Conservation (phyloP, 2,113 vertebrate genomes). For the Sterrhoptilus dennistouni region DNA sequence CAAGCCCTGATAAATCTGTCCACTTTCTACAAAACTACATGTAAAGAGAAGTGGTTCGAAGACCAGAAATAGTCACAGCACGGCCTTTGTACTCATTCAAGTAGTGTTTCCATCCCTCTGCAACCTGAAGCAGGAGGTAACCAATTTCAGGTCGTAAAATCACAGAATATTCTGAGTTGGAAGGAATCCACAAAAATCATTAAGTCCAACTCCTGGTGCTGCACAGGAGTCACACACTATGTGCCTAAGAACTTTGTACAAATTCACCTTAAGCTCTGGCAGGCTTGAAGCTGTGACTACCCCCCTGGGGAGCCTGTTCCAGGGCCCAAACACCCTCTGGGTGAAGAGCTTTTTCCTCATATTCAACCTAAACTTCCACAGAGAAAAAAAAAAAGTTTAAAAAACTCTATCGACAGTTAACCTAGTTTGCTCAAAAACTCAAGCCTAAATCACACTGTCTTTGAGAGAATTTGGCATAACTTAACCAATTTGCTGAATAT, state of each 20-base stretch:
- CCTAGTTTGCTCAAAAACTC: background rate
- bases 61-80: background rate
- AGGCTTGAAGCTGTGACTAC: background rate
- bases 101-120: background rate
- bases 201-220: background rate
- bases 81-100: accelerated
- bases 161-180: background rate
- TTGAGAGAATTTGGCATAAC: background rate
- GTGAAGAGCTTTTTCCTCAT: background rate
- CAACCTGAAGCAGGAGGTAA: background rate
- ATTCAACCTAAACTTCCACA: background rate
- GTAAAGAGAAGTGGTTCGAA: background rate
- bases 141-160: background rate
- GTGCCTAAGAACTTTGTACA: too few relatives aligned
- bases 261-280: background rate
- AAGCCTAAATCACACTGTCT: background rate
- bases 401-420: background rate
- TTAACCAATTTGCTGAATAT: background rate
- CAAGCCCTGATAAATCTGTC: background rate
- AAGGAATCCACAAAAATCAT: background rate
- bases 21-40: background rate
- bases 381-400: too few relatives aligned
- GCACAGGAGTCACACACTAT: background rate
- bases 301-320: background rate
- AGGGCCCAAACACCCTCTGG: background rate